A percentile compares a stretch with the other conserved stretches of the same genome.
These are phyloP conservation scores for Poecilia gillii DNA, from an alignment of 2,797 vertebrate genomes.

Conservation along the genomic window DNA sequence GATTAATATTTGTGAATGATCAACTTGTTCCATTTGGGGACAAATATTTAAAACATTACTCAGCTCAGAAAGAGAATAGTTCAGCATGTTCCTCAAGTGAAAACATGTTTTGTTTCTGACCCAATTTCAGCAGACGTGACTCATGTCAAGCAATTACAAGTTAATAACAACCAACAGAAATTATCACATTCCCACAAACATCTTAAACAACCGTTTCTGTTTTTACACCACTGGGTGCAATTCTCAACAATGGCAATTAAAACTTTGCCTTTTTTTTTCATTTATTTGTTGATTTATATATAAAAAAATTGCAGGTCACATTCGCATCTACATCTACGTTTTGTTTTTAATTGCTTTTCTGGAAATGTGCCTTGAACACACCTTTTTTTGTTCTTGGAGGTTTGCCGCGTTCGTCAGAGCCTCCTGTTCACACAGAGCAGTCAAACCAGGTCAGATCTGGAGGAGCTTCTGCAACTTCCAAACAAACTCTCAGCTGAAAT, in stretches of 20 bases:
- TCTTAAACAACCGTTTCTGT: background rate
- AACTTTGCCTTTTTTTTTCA: background rate
- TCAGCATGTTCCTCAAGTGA: background rate
- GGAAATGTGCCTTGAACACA: background rate
- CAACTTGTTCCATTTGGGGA: background rate
- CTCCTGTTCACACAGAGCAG: background rate
- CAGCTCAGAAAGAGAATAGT: background rate
- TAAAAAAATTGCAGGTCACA: background rate
- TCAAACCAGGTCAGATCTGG: background rate
- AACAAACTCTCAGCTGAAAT: background rate
- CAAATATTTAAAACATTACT: background rate
- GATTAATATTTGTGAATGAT: background rate
- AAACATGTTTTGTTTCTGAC: background rate
- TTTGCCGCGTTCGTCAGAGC: background rate
- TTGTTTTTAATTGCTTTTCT: background rate
- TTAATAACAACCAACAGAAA: background rate
- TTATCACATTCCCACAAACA: background rate
- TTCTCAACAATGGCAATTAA: background rate
- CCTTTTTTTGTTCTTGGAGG: background rate
- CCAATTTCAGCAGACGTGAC: background rate
- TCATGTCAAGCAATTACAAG: background rate
- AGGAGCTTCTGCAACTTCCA: background rate
- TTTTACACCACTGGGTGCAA: background rate
- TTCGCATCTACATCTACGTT: background rate
- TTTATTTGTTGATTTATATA: background rate